phyloP scores from a whole-genome alignment of 2,888 invertebrate species.

The Agrilus mali region DNA sequence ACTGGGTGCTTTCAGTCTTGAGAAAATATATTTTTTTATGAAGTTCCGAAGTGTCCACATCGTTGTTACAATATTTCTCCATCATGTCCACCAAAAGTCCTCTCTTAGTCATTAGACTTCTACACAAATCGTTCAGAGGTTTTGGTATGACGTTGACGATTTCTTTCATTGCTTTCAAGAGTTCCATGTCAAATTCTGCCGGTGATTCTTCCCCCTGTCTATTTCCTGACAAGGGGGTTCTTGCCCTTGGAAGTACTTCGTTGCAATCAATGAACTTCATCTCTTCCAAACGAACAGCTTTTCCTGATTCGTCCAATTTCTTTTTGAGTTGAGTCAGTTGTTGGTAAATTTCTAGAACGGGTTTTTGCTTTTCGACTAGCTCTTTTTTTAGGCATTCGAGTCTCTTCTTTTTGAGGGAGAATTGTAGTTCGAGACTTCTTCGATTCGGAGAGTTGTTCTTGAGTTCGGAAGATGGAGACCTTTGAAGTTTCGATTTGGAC shows the following conservation, averaged over 20 bases:
- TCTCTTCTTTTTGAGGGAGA: slow-evolving; percentile 27
- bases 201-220: not conserved
- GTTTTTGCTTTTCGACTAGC: slow-evolving; percentile 26
- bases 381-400: slow-evolving; percentile 24
- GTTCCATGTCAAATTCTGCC: slow-evolving; percentile 11
- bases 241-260: not conserved
- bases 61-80: slow-evolving; percentile 20
- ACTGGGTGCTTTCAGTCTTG: slow-evolving; percentile 19
- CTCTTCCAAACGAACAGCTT: slow-evolving; percentile 20
- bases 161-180: slow-evolving; percentile 21
- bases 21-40: slow-evolving; percentile 18
- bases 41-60: slow-evolving; percentile 18
- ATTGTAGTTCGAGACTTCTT: slow-evolving; percentile 24
- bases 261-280: slow-evolving; percentile 6
- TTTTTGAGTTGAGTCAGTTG: slow-evolving; percentile 25
- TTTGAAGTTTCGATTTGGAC: not conserved
- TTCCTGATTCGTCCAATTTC: slow-evolving; percentile 26
- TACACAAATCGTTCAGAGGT: slow-evolving; percentile 24
- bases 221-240: not conserved
- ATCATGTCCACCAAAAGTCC: slow-evolving; percentile 23
- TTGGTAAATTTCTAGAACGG: slow-evolving; percentile 26
- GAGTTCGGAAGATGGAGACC: not conserved
- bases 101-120: slow-evolving; percentile 22
- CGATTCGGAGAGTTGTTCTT: slow-evolving; percentile 1
- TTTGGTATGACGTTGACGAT: slow-evolving; percentile 26